A percentile compares a stretch with the other conserved stretches of the same genome.
Conservation (phyloP, 2,797 vertebrate genomes). For the Selene dorsalis region DNA sequence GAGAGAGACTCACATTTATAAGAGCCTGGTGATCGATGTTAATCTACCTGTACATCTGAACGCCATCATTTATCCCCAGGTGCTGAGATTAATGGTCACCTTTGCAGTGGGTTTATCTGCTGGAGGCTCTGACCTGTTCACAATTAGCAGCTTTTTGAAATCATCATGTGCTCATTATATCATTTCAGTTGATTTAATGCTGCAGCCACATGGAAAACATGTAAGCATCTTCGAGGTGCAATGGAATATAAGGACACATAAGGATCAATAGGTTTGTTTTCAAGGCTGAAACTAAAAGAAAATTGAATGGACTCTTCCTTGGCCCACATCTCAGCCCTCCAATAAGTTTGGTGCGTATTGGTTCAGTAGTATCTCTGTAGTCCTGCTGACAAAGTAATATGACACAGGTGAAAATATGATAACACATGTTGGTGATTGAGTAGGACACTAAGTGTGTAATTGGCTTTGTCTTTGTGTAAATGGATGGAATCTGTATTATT, state of each 20-base stretch:
- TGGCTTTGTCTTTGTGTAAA: no score
- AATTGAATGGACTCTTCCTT: no score
- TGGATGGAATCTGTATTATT: no score
- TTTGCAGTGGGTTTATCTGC: background rate
- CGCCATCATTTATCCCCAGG: background rate
- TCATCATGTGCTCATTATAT: no score
- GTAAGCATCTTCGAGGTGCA: background rate
- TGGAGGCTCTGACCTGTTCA: background rate
- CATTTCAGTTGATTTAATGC: background rate
- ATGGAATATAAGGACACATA: background rate
- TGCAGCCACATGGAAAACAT: background rate
- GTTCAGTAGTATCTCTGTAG: no score
- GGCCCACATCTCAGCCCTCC: no score
- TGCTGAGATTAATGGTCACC: background rate
- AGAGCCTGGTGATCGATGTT: constrained; percentile 17
- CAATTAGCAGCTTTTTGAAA: background rate
- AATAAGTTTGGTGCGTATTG: no score
- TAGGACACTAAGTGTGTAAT: background rate
- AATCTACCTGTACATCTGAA: constrained; percentile 3
- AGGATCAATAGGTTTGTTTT: background rate
- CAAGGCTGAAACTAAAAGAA: no score
- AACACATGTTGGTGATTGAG: background rate
- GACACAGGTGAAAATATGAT: no score
- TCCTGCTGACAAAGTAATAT: no score
- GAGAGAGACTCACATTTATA: background rate